Evolutionary conservation across 2,113 vertebrate genomes (phyloP).

Genomic region (Dromiciops gliroides): DNA sequence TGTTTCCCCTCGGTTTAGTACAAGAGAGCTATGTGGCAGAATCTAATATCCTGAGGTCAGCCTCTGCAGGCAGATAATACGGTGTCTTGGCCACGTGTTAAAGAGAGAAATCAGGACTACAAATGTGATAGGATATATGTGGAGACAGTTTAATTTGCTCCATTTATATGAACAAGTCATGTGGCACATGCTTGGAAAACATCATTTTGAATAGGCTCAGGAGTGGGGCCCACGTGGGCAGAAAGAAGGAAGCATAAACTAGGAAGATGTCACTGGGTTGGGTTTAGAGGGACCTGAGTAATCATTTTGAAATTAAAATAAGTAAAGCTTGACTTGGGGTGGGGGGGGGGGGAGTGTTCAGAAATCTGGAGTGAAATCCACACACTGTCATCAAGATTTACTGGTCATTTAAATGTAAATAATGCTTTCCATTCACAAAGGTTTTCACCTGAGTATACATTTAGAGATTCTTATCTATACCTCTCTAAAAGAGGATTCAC

Average conservation of each 20-base stretch:
- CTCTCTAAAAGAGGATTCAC: not conserved
- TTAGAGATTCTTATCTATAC: not conserved
- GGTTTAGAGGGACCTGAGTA: constrained; percentile 37
- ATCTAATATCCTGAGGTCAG: constrained; percentile 92
- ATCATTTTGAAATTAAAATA: constrained; percentile 53
- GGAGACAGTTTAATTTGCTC: constrained; percentile 91
- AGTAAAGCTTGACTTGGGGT: not conserved
- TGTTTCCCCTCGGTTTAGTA: constrained; percentile 85
- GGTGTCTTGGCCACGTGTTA: constrained; percentile 86
- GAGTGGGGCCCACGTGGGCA: constrained; percentile 80
- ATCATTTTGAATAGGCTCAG: constrained; percentile 80
- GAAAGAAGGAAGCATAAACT: constrained; percentile 63
- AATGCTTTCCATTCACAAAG: constrained; percentile 28
- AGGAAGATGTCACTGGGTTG: not conserved
- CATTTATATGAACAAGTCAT: constrained; percentile 88
- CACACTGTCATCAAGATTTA: constrained; percentile 38
- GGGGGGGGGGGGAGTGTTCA: not conserved
- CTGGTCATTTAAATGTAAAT: constrained; percentile 40
- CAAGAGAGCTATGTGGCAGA: constrained; percentile 87
- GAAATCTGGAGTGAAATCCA: not conserved
- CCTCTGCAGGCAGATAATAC: constrained; percentile 92
- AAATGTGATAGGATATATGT: constrained; percentile 87
- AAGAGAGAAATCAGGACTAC: constrained; percentile 85
- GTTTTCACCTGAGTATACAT: not conserved
- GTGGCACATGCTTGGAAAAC: constrained; percentile 87